Percentiles rank a stretch among this genome's conserved stretches.
Conservation (phyloP, 1,140 invertebrate genomes). For the Lordiphosa mommai region DNA sequence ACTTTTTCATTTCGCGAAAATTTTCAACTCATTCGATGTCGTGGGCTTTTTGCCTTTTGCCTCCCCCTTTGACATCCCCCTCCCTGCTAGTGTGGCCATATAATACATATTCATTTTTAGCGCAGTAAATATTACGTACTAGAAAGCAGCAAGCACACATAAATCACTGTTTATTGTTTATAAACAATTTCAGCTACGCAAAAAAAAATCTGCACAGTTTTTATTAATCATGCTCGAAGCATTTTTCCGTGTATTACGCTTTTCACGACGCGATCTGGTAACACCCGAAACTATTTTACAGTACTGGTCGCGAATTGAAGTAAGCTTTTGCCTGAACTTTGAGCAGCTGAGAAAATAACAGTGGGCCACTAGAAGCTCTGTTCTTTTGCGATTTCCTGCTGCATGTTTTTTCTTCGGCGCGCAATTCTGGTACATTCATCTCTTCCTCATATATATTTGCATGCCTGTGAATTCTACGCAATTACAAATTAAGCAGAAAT, state of each 20-base stretch:
- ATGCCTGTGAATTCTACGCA: constrained; percentile 48
- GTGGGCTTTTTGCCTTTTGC: constrained; percentile 61
- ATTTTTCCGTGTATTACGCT: constrained; percentile 27
- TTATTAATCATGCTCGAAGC: constrained; percentile 24
- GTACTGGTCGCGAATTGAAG: background rate
- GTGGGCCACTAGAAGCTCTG: constrained; percentile 33
- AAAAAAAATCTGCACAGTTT: constrained; percentile 21
- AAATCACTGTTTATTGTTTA: constrained; percentile 25
- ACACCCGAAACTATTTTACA: constrained; percentile 4
- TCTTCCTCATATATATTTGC: constrained; percentile 11
- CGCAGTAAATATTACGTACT: constrained; percentile 1
- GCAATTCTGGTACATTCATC: constrained; percentile 50
- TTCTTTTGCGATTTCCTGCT: constrained; percentile 30
- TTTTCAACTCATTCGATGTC: constrained; percentile 72
- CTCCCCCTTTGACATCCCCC: constrained; percentile 13
- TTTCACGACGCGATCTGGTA: constrained; percentile 31
- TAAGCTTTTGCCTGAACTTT: constrained; percentile 26
- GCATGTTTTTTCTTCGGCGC: constrained; percentile 31
- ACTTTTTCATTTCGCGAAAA: constrained; percentile 72
- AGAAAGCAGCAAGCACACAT: background rate
- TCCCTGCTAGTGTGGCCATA: constrained; percentile 10
- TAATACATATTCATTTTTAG: constrained; percentile 7
- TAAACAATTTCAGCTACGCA: constrained; percentile 33
- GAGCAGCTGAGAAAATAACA: constrained; percentile 35
- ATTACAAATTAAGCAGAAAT: constrained; percentile 50